A percentile compares a stretch with the other conserved stretches of the same genome.
These are phyloP conservation scores for Cryptocheilus praepositus DNA, from an alignment of 2,888 invertebrate species.

Conservation along the genomic window DNA sequence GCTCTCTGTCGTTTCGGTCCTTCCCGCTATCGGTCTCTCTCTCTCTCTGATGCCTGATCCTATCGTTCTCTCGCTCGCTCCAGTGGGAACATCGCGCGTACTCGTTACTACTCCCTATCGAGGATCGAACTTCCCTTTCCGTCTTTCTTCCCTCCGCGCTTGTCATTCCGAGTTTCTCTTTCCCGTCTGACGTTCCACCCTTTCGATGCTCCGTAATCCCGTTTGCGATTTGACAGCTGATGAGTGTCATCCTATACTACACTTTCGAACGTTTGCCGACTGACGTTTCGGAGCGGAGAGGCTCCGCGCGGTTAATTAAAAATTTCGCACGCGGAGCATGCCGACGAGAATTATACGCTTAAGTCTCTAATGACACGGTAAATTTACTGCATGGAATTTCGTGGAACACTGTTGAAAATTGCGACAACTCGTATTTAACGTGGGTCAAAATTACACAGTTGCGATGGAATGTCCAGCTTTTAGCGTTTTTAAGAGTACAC, in stretches of 20 bases:
- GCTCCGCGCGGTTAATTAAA: too few relatives aligned
- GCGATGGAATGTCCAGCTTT: too few relatives aligned
- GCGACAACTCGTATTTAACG: too few relatives aligned
- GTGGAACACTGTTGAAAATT: too few relatives aligned
- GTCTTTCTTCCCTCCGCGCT: neutral
- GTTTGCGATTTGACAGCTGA: constrained; percentile 64
- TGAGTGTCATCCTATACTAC: constrained; percentile 44
- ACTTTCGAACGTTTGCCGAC: neutral
- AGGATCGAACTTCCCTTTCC: neutral
- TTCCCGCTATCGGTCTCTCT: neutral
- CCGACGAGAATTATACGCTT: too few relatives aligned
- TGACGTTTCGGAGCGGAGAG: neutral
- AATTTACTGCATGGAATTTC: too few relatives aligned
- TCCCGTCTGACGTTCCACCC: constrained; percentile 12
- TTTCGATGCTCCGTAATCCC: constrained; percentile 22
- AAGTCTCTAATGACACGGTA: too few relatives aligned
- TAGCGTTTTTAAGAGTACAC: too few relatives aligned
- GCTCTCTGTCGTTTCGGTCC: neutral
- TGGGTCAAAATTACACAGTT: too few relatives aligned
- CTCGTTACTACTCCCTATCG: neutral
- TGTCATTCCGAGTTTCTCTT: neutral
- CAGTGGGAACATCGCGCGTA: neutral
- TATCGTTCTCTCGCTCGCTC: neutral
- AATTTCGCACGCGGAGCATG: too few relatives aligned
- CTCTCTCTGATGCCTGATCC: neutral